A percentile compares a stretch with the other conserved stretches of the same genome.
These are phyloP conservation scores for Phrynosoma platyrhinos DNA, from an alignment of 2,113 vertebrate genomes.

Conservation along the genomic window DNA sequence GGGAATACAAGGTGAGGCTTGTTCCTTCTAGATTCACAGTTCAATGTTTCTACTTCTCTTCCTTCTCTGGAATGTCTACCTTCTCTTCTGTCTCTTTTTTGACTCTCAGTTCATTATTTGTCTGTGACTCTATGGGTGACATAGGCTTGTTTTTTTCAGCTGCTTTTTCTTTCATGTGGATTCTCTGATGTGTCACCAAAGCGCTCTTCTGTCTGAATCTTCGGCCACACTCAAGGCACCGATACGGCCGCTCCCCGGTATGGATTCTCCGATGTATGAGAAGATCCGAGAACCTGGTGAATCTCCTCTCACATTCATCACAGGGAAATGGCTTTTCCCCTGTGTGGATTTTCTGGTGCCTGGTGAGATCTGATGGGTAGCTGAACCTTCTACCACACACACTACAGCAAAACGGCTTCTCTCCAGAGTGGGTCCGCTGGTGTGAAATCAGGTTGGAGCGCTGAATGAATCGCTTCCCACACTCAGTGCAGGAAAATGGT, in stretches of 20 bases:
- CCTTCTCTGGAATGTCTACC: not conserved
- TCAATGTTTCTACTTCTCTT: not conserved
- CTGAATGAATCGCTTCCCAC: conserved; percentile 66
- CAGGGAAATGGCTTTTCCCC: conserved; percentile 19
- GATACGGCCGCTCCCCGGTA: not conserved
- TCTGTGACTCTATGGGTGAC: not conserved
- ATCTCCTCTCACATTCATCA: conserved; percentile 8
- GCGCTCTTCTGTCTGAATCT: conserved; percentile 23
- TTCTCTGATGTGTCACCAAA: conserved; percentile 29
- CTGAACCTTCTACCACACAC: conserved; percentile 20
- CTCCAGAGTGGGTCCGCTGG: conserved; percentile 27
- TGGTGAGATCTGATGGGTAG: conserved; percentile 21
- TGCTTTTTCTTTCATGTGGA: conserved; percentile 14
- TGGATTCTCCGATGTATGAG: conserved; percentile 30
- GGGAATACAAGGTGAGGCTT: not conserved
- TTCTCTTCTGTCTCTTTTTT: not conserved
- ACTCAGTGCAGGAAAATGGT: conserved; percentile 59
- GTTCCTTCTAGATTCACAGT: not conserved
- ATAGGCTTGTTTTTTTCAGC: not conserved
- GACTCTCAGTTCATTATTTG: not conserved
- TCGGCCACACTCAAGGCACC: conserved; percentile 15
- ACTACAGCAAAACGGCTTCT: not conserved
- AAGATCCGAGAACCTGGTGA: conserved; percentile 27
- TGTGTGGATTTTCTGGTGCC: conserved; percentile 27
- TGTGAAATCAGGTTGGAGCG: conserved; percentile 66